A percentile compares a stretch with the other conserved stretches of the same genome.
Conservation (phyloP, 2,113 vertebrate species). For the Silurus meridionalis region DNA sequence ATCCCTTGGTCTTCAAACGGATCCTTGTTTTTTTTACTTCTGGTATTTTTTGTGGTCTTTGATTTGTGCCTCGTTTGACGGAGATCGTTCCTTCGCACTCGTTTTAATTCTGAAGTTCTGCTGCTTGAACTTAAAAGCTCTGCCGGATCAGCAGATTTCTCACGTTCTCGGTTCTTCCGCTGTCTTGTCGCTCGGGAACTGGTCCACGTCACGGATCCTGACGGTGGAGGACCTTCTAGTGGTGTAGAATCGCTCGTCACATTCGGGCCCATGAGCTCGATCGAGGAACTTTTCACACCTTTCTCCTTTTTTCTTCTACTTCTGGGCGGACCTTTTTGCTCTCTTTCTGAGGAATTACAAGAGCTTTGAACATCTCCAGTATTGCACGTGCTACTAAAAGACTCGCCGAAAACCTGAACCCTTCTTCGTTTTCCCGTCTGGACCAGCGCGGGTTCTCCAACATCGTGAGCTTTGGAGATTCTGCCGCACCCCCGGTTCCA, state of each 20-base stretch:
- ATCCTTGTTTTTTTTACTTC: not conserved
- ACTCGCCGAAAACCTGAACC: not conserved
- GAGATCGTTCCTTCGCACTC: not conserved
- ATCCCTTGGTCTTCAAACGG: conserved; percentile 24
- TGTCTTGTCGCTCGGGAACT: not conserved
- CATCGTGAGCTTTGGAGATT: not conserved
- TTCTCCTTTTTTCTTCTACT: conserved; percentile 7
- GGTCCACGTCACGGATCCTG: not conserved
- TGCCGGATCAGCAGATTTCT: not conserved
- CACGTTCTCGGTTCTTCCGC: not conserved
- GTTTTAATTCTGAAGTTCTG: not conserved
- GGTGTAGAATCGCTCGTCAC: not conserved
- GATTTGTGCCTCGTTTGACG: conserved; percentile 1
- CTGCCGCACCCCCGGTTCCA: not conserved
- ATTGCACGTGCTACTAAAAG: not conserved
- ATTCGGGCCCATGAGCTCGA: not conserved
- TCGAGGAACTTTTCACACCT: not conserved
- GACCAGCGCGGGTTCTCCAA: not conserved
- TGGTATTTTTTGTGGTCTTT: not conserved
- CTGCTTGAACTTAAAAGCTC: not conserved
- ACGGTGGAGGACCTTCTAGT: not conserved
- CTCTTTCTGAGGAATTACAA: not conserved
- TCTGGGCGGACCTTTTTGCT: not conserved
- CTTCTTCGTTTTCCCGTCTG: conserved; percentile 11
- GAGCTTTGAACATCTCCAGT: not conserved